A percentile compares a stretch with the other conserved stretches of the same genome.
phyloP scores from a whole-genome alignment of 2,888 invertebrate genomes.

The Aquatica leii region DNA sequence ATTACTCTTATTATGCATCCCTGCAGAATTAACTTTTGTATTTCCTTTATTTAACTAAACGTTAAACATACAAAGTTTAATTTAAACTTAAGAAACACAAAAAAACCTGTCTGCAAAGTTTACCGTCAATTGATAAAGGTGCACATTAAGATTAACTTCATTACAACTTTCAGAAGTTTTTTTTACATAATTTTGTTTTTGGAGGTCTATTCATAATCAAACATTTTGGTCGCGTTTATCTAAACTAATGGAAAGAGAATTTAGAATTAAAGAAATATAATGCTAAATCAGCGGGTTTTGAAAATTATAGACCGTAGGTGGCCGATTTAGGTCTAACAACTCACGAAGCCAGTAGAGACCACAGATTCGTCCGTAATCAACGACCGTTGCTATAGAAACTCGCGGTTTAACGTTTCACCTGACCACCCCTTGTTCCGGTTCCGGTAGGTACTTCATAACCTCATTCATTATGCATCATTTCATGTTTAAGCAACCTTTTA shows the following conservation, averaged over 20 bases:
- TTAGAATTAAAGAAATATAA: conserved; percentile 9
- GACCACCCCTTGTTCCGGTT: conserved; percentile 48
- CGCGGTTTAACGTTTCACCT: conserved; percentile 51
- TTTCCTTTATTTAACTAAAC: not conserved
- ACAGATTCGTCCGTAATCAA: conserved; percentile 49
- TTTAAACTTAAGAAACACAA: not conserved
- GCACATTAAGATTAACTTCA: conserved; percentile 13
- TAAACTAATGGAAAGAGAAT: too few relatives aligned
- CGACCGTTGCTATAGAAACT: conserved; percentile 48
- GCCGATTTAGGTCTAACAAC: conserved; percentile 41
- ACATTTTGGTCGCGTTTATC: too few relatives aligned
- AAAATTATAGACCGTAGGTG: conserved; percentile 38
- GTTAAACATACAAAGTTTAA: conserved; percentile 6
- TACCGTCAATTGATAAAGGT: conserved; percentile 14
- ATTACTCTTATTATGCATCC: not conserved
- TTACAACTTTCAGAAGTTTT: not conserved
- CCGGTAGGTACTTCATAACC: conserved; percentile 50
- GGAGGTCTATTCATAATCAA: too few relatives aligned
- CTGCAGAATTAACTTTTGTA: conserved; percentile 1
- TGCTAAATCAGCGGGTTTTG: conserved; percentile 28
- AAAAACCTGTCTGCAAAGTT: conserved; percentile 19
- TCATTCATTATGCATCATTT: conserved; percentile 50
- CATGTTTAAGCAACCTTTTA: conserved; percentile 47
- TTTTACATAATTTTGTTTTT: not conserved
- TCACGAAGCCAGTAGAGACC: conserved; percentile 43